phyloP scores from a whole-genome alignment of 2,888 invertebrate genomes.

The Macroteleia sp. region DNA sequence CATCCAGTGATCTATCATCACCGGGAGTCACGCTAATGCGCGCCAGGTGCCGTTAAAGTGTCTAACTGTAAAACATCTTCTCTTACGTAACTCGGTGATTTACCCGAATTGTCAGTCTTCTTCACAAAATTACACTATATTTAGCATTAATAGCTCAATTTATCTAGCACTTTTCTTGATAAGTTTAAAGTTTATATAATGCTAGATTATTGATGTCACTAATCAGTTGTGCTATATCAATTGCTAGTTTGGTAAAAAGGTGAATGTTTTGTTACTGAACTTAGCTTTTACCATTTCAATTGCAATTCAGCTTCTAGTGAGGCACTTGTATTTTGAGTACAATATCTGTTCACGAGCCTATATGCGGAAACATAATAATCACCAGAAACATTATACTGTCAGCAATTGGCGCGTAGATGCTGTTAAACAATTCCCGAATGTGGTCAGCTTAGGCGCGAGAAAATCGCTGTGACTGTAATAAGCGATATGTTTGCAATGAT shows the following conservation, averaged over 20 bases:
- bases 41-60: constrained; percentile 11
- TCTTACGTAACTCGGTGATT: constrained; percentile 9
- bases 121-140: not conserved
- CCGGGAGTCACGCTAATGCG: constrained; percentile 26
- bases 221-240: too few species aligned
- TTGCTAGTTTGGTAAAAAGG: too few species aligned
- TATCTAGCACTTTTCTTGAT: too few species aligned
- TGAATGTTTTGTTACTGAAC: too few species aligned
- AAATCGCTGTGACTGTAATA: too few species aligned
- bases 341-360: not conserved
- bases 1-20: constrained; percentile 57
- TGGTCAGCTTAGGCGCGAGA: not conserved
- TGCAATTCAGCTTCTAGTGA: too few species aligned
- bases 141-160: too few species aligned
- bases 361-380: constrained; percentile 54
- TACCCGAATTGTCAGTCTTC: not conserved
- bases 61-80: constrained; percentile 10
- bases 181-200: too few species aligned
- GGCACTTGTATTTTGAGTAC: too few species aligned
- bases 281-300: too few species aligned
- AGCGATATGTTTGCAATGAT: constrained; percentile 46
- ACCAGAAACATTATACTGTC: constrained; percentile 64
- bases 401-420: constrained; percentile 74
- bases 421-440: constrained; percentile 76
- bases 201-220: too few species aligned